Percentiles rank a stretch among this genome's conserved stretches.
Conservation (phyloP, 2,888 invertebrate genomes). For the Dicycla oo region DNA sequence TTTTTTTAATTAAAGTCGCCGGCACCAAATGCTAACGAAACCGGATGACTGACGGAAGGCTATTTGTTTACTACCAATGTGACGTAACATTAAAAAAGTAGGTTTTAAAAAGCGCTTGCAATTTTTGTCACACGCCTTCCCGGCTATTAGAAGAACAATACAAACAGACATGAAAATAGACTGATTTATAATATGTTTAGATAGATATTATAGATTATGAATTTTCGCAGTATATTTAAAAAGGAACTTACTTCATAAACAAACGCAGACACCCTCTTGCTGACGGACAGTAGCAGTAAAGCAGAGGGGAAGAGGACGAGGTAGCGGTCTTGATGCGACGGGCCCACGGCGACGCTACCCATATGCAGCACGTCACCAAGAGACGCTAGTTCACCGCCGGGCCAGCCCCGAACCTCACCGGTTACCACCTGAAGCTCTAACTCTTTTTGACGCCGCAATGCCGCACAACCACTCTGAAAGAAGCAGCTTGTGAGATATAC, state of each 20-base stretch:
- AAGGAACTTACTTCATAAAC: constrained; percentile 95
- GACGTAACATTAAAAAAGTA: too few species aligned
- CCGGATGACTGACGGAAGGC: too few species aligned
- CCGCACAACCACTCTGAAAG: constrained; percentile 95
- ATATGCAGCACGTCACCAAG: constrained; percentile 97
- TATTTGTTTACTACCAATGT: too few species aligned
- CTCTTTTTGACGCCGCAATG: constrained; percentile 97
- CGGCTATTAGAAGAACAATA: too few species aligned
- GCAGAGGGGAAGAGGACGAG: constrained; percentile 97
- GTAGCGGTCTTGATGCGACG: constrained; percentile 96
- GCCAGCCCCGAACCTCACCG: constrained; percentile 98
- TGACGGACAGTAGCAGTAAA: constrained; percentile 96
- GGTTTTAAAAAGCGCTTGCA: too few species aligned
- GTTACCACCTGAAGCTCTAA: constrained; percentile 98
- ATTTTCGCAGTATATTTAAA: neutral
- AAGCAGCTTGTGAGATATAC: neutral
- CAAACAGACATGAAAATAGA: too few species aligned
- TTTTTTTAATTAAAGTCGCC: too few species aligned
- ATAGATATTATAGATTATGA: too few species aligned
- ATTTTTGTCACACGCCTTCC: too few species aligned
- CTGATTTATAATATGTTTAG: too few species aligned
- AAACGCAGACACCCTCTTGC: constrained; percentile 97
- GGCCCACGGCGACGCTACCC: constrained; percentile 97
- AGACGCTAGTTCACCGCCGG: constrained; percentile 91
- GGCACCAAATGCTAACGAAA: too few species aligned